Conservation (phyloP, 2,113 vertebrate genomes). For the Centropus bengalensis region DNA sequence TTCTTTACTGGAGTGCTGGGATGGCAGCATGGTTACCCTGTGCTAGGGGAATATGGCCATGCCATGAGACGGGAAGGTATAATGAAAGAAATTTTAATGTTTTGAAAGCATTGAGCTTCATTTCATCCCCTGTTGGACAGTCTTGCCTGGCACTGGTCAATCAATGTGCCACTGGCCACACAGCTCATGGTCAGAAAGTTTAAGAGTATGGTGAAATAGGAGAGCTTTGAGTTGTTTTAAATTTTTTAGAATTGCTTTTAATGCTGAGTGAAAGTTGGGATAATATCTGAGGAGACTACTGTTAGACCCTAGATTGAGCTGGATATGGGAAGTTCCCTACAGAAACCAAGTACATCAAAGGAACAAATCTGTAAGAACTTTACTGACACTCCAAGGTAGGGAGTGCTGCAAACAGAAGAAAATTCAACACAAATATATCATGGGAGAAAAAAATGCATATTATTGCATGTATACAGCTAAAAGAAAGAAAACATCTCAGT, state of each 20-base stretch:
- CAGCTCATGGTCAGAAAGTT: background rate
- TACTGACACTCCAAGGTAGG: background rate
- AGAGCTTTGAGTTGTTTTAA: background rate
- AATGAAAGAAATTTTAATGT: background rate
- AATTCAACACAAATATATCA: background rate
- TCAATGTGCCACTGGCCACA: fast-evolving
- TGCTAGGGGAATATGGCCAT: background rate
- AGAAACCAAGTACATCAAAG: background rate
- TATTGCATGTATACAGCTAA: background rate
- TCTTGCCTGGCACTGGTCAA: background rate
- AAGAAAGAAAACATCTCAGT: fast-evolving
- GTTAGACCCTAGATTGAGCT: background rate
- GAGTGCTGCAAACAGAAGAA: background rate
- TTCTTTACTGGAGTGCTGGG: background rate
- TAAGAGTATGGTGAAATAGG: background rate
- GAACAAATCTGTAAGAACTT: background rate
- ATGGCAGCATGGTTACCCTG: background rate
- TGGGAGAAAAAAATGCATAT: background rate
- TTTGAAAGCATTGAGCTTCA: background rate
- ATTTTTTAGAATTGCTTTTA: background rate
- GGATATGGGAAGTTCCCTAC: background rate
- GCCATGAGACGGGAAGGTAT: background rate
- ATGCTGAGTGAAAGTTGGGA: background rate
- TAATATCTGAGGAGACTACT: background rate
- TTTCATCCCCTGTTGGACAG: background rate